Evolutionary conservation across 92 coral and sea anemone genomes (phyloP), one percentile per base, ranked within the genome.

Genomic region (Paragorgia papillata): DNA sequence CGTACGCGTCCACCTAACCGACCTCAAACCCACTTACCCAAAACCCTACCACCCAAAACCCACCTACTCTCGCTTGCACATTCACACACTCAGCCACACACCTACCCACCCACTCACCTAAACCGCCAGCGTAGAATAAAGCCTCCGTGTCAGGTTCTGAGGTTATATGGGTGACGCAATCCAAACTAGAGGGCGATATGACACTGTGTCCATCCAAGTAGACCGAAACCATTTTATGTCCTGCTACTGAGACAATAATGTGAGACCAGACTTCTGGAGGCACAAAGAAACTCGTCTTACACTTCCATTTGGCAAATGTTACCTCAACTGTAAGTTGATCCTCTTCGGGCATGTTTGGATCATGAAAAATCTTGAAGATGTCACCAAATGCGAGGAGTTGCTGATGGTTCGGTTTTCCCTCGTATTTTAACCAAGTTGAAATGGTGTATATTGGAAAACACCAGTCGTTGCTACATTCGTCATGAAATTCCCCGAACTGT

Each of bases 241-340:
- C 14, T 9, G 4, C 18, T 30, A 64, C 15, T 5, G 71, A n/a
- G 30, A 64, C 51, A 21, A n/a, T 19, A 22, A 64, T 34, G 18
- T 64, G 71, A 21, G 71, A 64, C 71, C 71, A 64, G n/a, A 64
- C 71, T 0, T 40, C 71, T 7, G 51, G 2, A 2, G 71, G 71
- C 2, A 64, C 71, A 40, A 64, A 64, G 30, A 37, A n/a, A 10
- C 3, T 40, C 18, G n/a, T 22, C 0, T 15, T 0, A 33, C 71
- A 64, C 13, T 0, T 64, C n/a, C 30, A 26, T 1, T 27, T 10
- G 19, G 51, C 30, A 3, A 53, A 64, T 17, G 25, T 35, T 2
- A 64, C 24, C 26, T 18, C 18, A 1, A 64, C 6, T 34, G 71
- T 35, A 1, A 64, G 1, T 19, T 64, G 71, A 15, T 64, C 71